Evolutionary conservation across 2,888 invertebrate species (phyloP).

Genomic region (Helobdella robusta): DNA sequence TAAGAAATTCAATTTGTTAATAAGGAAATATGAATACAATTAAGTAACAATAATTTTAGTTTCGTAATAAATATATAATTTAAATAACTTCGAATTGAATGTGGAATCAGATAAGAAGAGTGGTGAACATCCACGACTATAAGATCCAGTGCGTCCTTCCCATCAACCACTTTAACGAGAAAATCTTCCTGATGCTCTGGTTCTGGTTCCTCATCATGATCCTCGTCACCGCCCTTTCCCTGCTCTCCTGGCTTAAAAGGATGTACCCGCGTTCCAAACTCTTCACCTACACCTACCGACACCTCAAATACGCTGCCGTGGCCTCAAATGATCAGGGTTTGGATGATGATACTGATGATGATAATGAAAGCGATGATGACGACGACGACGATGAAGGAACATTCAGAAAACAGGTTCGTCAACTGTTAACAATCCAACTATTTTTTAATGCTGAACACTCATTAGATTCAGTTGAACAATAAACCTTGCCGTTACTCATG

Average conservation of each 20-base stretch:
- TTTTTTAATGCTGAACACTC: too few species aligned
- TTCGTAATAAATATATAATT: neutral
- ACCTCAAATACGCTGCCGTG: conserved; percentile 11
- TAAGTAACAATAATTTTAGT: neutral
- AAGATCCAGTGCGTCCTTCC: conserved; percentile 28
- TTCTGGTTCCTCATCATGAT: conserved; percentile 27
- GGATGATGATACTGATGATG: neutral
- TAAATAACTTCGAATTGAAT: neutral
- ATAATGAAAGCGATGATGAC: too few species aligned
- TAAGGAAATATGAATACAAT: neutral
- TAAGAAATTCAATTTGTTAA: neutral
- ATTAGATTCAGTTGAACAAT: too few species aligned
- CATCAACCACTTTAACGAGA: conserved; percentile 29
- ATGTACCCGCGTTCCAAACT: conserved; percentile 1
- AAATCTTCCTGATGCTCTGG: conserved; percentile 27
- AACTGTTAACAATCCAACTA: too few species aligned
- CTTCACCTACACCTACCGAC: conserved; percentile 11
- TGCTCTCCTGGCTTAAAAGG: conserved; percentile 17
- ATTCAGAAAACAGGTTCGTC: too few species aligned
- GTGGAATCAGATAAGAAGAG: conserved; percentile 10
- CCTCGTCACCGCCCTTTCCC: conserved; percentile 8
- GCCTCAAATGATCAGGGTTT: neutral
- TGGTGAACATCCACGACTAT: conserved; percentile 25
- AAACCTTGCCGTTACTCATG: too few species aligned
- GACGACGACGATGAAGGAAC: too few species aligned